A percentile compares a stretch with the other conserved stretches of the same genome.
These are phyloP conservation scores for Vesta saturnalis DNA, from an alignment of 2,888 invertebrate species.

Conservation along the genomic window DNA sequence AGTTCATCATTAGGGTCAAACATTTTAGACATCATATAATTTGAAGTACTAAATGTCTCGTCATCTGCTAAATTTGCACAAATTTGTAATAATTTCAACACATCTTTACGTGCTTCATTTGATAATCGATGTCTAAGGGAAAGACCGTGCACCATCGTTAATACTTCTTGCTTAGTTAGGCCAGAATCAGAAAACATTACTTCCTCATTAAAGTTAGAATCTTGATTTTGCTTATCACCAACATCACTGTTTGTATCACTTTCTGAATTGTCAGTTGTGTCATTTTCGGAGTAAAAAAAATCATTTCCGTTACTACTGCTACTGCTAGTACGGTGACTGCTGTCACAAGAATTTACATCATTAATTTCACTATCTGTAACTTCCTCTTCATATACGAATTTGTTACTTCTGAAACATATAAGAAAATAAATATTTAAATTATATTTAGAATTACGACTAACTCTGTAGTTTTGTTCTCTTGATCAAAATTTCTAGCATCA, in stretches of 20 bases:
- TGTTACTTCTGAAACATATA: too few relatives aligned
- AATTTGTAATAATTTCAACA: neutral
- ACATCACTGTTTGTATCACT: neutral
- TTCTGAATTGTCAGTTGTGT: slow-evolving; percentile 3
- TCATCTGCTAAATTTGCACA: neutral
- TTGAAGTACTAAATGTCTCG: slow-evolving; percentile 1
- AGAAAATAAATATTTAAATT: neutral
- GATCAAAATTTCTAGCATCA: too few relatives aligned
- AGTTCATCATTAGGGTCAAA: slow-evolving; percentile 1
- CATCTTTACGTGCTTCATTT: too few relatives aligned
- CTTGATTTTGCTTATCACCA: neutral
- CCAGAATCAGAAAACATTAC: slow-evolving; percentile 5
- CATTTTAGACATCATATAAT: neutral
- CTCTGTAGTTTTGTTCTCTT: too few relatives aligned
- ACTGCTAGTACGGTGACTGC: neutral
- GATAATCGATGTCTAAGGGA: neutral
- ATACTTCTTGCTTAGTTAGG: too few relatives aligned
- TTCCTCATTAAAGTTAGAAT: neutral
- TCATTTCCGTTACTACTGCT: slow-evolving; percentile 5
- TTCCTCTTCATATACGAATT: neutral
- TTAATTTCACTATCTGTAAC: neutral
- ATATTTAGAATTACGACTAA: neutral
- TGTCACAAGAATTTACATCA: neutral
- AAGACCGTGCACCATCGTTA: too few relatives aligned
- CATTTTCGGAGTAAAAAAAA: slow-evolving; percentile 1